These are phyloP conservation scores for Bradynema listronoti DNA, from an alignment of 1,140 invertebrate genomes.

Conservation along the genomic window DNA sequence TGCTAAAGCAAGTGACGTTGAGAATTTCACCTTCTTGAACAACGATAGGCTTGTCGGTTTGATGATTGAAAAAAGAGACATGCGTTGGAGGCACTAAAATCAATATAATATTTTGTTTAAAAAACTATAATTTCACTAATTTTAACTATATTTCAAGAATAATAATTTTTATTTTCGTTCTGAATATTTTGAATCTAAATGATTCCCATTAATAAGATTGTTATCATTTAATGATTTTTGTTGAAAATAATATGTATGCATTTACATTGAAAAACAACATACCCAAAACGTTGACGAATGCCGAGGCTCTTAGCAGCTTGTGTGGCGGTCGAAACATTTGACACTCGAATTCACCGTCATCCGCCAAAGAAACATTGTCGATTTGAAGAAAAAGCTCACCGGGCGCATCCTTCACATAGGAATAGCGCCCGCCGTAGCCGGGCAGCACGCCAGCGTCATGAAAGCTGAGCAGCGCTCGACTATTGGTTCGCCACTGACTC, in stretches of 20 bases:
- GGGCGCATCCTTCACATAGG: constrained; percentile 29
- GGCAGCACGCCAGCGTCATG: constrained; percentile 22
- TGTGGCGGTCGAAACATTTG: constrained; percentile 27
- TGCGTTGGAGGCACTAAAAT: constrained; percentile 37
- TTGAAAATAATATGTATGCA: constrained; percentile 6
- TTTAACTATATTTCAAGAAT: background rate
- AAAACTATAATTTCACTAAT: too few relatives aligned
- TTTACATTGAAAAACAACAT: constrained; percentile 18
- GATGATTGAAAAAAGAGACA: constrained; percentile 36
- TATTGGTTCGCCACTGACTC: constrained; percentile 40
- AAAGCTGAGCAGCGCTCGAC: constrained; percentile 23
- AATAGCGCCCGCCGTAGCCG: constrained; percentile 38
- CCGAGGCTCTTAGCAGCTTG: constrained; percentile 25
- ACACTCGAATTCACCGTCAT: constrained; percentile 42
- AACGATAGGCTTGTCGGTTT: constrained; percentile 20
- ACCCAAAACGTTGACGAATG: constrained; percentile 39
- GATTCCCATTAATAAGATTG: too few relatives aligned
- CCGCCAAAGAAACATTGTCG: constrained; percentile 26
- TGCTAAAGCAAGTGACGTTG: constrained; percentile 35
- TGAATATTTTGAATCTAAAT: background rate
- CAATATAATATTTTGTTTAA: background rate
- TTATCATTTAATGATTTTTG: too few relatives aligned
- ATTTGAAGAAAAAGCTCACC: constrained; percentile 42
- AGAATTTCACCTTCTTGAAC: constrained; percentile 37
- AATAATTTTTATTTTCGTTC: background rate